phyloP scores from a whole-genome alignment of 2,113 vertebrate genomes.

The Podarcis raffonei region DNA sequence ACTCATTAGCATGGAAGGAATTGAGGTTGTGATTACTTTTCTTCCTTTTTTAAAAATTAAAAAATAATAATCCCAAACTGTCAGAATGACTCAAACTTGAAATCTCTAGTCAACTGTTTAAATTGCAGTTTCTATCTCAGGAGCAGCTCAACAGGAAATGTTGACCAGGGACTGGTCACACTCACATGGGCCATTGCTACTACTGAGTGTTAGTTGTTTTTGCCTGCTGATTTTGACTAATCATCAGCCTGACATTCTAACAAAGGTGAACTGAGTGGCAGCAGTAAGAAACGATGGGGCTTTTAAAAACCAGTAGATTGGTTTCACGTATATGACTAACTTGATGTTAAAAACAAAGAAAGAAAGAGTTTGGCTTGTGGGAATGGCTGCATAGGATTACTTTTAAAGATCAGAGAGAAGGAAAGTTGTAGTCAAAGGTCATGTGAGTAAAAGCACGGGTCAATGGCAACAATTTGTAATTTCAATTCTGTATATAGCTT shows the following conservation, averaged over 20 bases:
- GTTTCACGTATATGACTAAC: background rate
- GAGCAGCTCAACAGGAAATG: conserved; percentile 21
- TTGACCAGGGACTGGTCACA: background rate
- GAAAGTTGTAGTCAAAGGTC: background rate
- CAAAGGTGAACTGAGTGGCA: background rate
- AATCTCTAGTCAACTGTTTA: background rate
- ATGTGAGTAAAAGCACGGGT: accelerated
- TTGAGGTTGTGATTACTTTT: background rate
- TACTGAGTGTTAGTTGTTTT: background rate
- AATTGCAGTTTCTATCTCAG: background rate
- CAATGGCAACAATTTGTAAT: background rate
- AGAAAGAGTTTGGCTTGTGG: accelerated
- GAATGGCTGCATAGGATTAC: background rate
- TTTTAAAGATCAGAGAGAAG: background rate
- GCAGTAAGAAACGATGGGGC: background rate
- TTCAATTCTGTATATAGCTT: background rate
- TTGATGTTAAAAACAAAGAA: background rate
- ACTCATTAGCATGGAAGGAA: background rate
- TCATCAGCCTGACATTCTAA: background rate
- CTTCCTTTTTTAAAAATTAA: background rate
- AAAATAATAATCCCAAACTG: background rate
- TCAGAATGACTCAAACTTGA: background rate
- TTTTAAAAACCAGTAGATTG: background rate
- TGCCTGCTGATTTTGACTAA: background rate
- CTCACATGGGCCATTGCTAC: background rate